Base-by-base conservation (phyloP, 2,113 vertebrate species). In the Holacanthus passer region DNA sequence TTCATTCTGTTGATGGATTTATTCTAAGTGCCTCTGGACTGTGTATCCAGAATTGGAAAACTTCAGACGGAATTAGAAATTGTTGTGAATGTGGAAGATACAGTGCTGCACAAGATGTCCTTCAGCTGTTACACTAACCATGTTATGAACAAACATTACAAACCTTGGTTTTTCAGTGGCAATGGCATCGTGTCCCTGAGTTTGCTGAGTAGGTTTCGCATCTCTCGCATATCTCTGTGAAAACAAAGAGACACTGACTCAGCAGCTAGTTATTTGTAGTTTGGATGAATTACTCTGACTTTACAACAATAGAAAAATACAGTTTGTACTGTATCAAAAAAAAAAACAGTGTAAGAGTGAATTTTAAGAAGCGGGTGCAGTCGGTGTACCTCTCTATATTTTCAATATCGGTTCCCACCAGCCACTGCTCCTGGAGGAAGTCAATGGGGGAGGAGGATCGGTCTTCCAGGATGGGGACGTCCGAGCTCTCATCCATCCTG, bases 121-220 rank as follows among this genome's bases (percentile, higher is more conserved):
- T 16, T 52, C 14, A 74, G 20, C 19, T 32, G n/a, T 11, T 1
- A 29, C 35, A 37, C 35, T 37, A 37, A 37, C 4, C 5, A 56
- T 17, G 4, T 3, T 3, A 14, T 16, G 29, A 35, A 20, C 45
- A 52, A 45, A 39, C 60, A 19, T 27, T 1, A 90, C 94, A 76
- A 89, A 97, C 98, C 97, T 97, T 99, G 97, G 92, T 97, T 99
- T 96, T 99, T 99, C 96, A 99, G 79, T 86, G 98, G 97, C 93
- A 99, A 95, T 94, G 98, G 98, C 98, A 99, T 98, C 81, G 97
- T 97, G 93, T 99, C 98, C 97, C 97, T 98, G 96, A 99, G 97
- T 99, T 99, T 99, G 93, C 97, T 99, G 95, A 99, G 95, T 88
- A 99, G 96, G 89, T 99, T 98, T 94, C 98, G 95, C 97, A 99